Evolutionary conservation across 2,113 vertebrate species (phyloP), one percentile per base, ranked within the genome.

Genomic region (Pseudorectes ferrugineus): DNA sequence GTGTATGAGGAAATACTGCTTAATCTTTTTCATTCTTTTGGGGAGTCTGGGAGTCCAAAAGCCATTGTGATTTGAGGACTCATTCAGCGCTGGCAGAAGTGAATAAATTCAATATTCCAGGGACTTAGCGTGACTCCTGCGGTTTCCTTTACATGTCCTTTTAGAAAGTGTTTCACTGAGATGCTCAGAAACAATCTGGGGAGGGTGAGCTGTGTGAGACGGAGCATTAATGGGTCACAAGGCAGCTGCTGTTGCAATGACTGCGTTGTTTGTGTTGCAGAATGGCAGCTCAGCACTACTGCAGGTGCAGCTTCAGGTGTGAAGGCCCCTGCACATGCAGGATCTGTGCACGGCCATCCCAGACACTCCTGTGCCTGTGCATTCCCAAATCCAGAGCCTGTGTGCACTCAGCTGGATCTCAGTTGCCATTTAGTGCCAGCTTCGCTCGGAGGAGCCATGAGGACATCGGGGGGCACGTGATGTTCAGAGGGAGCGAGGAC

Each of bases 131-230:
- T 83, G 92, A 70, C 74, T 88, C 82, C 63, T 43, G 85, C 11
- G 55, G 89, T 67, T 88, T 86, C 48, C 23, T 85, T 83, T 83
- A 82, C 75, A 28, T 75, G 35, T 87, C 10, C 43, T 86, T 96
- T 91, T 31, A 65, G 81, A 86, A 97, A 92, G 92, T 68, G 96
- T 95, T 96, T 96, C 95, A 57, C 90, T 81, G n/a, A 93, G 71
- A 80, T 9, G 9, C 75, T 80, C 58, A 82, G 29, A 48, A 62
- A 46, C 93, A 94, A 71, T 89, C 74, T 40, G 76, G 52, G 65
- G 31, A 89, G 70, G 54, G 63, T 24, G 25, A 92, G 76, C 38
- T 29, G 12, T 24, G 29, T 42, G 92, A 93, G 74, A 74, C 85
- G 76, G 83, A 82, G 65, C 77, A 59, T 67, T 58, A 85, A n/a